A percentile compares a stretch with the other conserved stretches of the same genome.
Evolutionary conservation across 2,797 vertebrate genomes (phyloP).

Genomic region (Urocyon cinereoargenteus): DNA sequence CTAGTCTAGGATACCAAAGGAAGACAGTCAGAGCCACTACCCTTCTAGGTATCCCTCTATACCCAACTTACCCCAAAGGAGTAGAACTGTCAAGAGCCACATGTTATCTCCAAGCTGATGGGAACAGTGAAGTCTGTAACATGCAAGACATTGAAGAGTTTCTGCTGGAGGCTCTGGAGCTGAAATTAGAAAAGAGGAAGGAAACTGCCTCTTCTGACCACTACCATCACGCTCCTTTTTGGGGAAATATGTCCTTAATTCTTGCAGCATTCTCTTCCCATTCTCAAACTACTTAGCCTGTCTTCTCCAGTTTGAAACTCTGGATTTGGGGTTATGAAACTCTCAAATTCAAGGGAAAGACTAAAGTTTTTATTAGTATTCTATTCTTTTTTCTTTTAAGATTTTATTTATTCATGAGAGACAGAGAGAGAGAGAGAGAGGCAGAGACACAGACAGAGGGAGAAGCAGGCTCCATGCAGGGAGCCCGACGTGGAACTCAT

Average conservation of each 20-base stretch:
- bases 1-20: neutral
- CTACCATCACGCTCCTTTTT: slow-evolving; percentile 52
- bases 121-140: neutral
- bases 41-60: neutral
- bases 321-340: neutral
- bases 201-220: slow-evolving; percentile 47
- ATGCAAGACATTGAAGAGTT: neutral
- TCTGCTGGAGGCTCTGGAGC: neutral
- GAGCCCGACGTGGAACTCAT: no score
- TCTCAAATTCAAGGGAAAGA: neutral
- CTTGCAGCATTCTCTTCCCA: neutral
- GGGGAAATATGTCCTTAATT: slow-evolving; percentile 41
- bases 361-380: neutral
- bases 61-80: slow-evolving; percentile 73
- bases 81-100: slow-evolving; percentile 62
- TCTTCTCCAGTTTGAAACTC: neutral
- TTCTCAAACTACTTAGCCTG: neutral
- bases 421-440: no score
- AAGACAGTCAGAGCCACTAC: neutral
- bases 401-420: no score
- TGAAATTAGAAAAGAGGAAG: slow-evolving; percentile 78
- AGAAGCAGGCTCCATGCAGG: no score
- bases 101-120: slow-evolving; percentile 41
- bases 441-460: no score
- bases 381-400: neutral